phyloP scores from a whole-genome alignment of 2,888 invertebrate genomes.

The Parnassius apollo region DNA sequence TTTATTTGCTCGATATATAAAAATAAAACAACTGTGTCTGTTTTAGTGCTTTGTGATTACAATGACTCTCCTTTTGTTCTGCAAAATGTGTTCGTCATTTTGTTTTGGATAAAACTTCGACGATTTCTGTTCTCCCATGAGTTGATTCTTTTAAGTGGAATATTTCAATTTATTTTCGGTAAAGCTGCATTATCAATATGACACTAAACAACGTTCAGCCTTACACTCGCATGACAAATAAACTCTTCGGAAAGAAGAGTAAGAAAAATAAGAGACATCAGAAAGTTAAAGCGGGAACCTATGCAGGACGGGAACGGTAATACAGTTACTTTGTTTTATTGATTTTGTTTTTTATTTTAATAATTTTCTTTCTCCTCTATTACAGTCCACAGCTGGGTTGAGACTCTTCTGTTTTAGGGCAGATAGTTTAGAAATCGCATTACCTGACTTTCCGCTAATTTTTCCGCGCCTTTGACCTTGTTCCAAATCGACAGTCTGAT shows the following conservation, averaged over 20 bases:
- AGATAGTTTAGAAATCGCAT: too few relatives aligned
- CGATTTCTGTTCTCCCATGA: slow-evolving; percentile 25
- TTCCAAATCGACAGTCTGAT: too few relatives aligned
- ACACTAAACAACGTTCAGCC: slow-evolving; percentile 59
- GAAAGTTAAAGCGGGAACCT: slow-evolving; percentile 65
- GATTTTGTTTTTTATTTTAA: background rate
- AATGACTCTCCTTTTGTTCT: slow-evolving; percentile 35
- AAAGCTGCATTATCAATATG: slow-evolving; percentile 45
- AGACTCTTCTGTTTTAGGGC: too few relatives aligned
- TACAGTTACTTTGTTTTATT: background rate
- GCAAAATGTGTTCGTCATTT: slow-evolving; percentile 34
- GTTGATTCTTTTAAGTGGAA: slow-evolving; percentile 16
- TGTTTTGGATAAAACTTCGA: slow-evolving; percentile 24
- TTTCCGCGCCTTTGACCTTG: too few relatives aligned
- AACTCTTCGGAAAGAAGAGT: slow-evolving; percentile 68
- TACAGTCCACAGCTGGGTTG: too few relatives aligned
- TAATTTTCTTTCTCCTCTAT: background rate
- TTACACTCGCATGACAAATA: slow-evolving; percentile 60
- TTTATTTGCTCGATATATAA: slow-evolving; percentile 14
- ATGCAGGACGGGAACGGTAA: slow-evolving; percentile 65
- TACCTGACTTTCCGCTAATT: too few relatives aligned
- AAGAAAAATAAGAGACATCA: slow-evolving; percentile 64
- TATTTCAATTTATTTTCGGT: slow-evolving; percentile 11
- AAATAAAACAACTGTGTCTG: background rate
- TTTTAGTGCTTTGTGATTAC: slow-evolving; percentile 14